Evolutionary conservation across 1,140 invertebrate species (phyloP), one percentile per base, ranked within the genome.

Genomic region (Calosoma granatense): DNA sequence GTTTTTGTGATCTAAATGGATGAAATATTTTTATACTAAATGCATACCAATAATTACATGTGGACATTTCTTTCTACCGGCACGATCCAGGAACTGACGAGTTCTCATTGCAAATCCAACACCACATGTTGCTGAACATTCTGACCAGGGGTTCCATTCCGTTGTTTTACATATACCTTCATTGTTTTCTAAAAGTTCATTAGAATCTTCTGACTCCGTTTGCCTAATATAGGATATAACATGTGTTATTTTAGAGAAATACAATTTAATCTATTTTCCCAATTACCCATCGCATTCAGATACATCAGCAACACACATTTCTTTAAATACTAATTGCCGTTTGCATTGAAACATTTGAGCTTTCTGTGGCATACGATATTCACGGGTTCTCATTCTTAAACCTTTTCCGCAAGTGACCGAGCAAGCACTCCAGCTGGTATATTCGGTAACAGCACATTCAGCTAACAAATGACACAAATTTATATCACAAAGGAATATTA

Each of bases 361-460:
- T 67, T 88, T 88, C 65, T 86, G 78, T 36, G 87, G 83, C 76
- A 88, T 82, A 41, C 81, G 65, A 71, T 91, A 94, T 58, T 82
- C 73, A 55, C 92, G 76, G 20, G 75, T 81, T 59, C 91, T 78
- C 84, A 91, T 90, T 61, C 87, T 79, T 43, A 92, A 74, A 1
- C 92, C 92, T 77, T 94, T 94, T 14, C 92, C 92, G 70, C 92
- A 94, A 14, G 78, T 82, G 39, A 90, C 91, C 1, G 90, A 92
- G 71, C 92, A 94, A 1, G 78, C 71, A 17, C 82, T 85, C 88
- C 88, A 94, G 14, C 78, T 67, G 1, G 79, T 78, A 73, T 87
- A 93, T 21, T 85, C 82, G 1, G 80, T 81, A 4, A 88, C 86
- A 2, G 76, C 80, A 70, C 90, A 94, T 69, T 90, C 88, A 56